Evolutionary conservation across 2,888 invertebrate species (phyloP).

Genomic region (Apamea epomidion): DNA sequence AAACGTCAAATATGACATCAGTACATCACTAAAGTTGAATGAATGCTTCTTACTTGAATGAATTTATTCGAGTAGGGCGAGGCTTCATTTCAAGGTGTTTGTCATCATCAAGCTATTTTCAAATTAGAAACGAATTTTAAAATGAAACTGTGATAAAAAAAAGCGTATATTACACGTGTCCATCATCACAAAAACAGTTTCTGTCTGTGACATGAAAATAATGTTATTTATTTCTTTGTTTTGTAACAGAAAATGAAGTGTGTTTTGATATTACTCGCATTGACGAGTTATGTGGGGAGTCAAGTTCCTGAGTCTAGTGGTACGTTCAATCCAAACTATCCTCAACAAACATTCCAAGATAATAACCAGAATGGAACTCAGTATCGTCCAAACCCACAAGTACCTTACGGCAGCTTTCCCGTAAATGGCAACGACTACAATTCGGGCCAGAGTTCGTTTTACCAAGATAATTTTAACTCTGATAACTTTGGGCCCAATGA

Average conservation of each 20-base stretch:
- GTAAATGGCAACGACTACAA: conserved; percentile 82
- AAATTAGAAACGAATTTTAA: conserved; percentile 71
- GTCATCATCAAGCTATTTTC: conserved; percentile 70
- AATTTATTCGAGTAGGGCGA: conserved; percentile 70
- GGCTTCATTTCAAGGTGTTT: conserved; percentile 70
- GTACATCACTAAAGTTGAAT: conserved; percentile 56
- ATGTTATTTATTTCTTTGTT: conserved; percentile 54
- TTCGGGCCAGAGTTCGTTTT: conserved; percentile 84
- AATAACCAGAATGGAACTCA: conserved; percentile 77
- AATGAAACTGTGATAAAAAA: conserved; percentile 60
- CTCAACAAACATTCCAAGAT: conserved; percentile 77
- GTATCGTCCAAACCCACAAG: conserved; percentile 81
- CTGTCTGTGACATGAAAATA: conserved; percentile 36
- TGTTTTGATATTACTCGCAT: conserved; percentile 77
- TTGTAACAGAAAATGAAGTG: conserved; percentile 80
- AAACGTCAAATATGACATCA: conserved; percentile 34
- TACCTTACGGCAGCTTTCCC: conserved; percentile 86
- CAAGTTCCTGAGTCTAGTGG: conserved; percentile 79
- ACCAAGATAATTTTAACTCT: conserved; percentile 81
- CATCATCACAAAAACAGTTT: conserved; percentile 19
- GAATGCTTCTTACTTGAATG: conserved; percentile 47
- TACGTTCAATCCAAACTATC: conserved; percentile 81
- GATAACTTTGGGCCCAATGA: conserved; percentile 80
- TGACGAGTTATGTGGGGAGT: conserved; percentile 78
- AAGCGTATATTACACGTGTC: conserved; percentile 48